These are phyloP conservation scores for Microchirus variegatus DNA, from an alignment of 2,797 vertebrate genomes.

Conservation along the genomic window DNA sequence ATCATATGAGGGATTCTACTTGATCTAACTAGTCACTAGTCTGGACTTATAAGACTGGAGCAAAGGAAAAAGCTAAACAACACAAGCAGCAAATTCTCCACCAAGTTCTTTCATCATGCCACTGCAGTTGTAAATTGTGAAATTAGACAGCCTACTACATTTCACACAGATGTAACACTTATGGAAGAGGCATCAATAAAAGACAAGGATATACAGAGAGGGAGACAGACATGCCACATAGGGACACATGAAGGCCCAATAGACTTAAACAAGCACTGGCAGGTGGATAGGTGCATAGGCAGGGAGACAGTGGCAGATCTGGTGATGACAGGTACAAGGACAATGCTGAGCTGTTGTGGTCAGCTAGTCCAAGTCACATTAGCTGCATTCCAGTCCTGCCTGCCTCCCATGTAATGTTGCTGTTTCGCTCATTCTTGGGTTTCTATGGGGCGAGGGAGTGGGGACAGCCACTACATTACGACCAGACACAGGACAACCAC, in stretches of 20 bases:
- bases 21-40: constrained; percentile 35
- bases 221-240: not conserved
- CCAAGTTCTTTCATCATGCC: not conserved
- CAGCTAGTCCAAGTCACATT: constrained; percentile 25
- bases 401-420: constrained; percentile 63
- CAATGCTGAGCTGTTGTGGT: constrained; percentile 45
- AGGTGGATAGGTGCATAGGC: not conserved
- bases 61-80: not conserved
- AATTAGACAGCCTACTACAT: not conserved
- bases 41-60: constrained; percentile 6
- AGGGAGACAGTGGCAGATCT: constrained; percentile 1
- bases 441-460: constrained; percentile 50
- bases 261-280: not conserved
- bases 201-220: not conserved
- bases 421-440: constrained; percentile 70
- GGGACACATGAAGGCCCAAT: not conserved
- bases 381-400: constrained; percentile 65
- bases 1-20: constrained; percentile 26
- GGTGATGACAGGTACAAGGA: constrained; percentile 17
- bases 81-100: constrained; percentile 2
- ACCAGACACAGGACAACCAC: constrained; percentile 32
- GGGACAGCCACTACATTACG: constrained; percentile 48
- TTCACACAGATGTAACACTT: not conserved
- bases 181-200: not conserved
- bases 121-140: not conserved